These are phyloP conservation scores for Nemotelus pantherinus DNA, from an alignment of 2,888 invertebrate species.

Conservation along the genomic window DNA sequence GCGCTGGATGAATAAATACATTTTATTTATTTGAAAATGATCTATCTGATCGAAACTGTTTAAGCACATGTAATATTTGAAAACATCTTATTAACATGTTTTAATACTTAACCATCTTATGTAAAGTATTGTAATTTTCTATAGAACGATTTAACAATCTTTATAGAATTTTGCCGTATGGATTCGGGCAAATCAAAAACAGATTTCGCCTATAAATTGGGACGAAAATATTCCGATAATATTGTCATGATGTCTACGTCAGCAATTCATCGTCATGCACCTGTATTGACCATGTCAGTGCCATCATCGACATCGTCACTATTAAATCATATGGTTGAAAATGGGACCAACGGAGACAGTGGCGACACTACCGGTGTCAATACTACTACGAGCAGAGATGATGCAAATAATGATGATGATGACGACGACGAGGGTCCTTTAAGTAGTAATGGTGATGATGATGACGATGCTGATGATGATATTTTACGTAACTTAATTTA, in stretches of 20 bases:
- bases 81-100: too few species aligned
- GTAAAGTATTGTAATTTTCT: too few species aligned
- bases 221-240: slow-evolving; percentile 40
- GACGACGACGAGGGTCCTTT: not conserved
- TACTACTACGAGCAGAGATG: not conserved
- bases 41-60: too few species aligned
- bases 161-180: slow-evolving; percentile 39
- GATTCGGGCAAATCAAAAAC: slow-evolving; percentile 5
- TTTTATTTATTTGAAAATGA: too few species aligned
- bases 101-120: too few species aligned
- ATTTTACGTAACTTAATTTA: slow-evolving; percentile 16
- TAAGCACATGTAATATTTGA: too few species aligned
- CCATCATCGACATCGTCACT: slow-evolving; percentile 36
- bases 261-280: not conserved
- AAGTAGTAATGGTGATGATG: slow-evolving; percentile 10
- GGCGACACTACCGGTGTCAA: not conserved
- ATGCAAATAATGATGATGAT: slow-evolving; percentile 21
- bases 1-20: too few species aligned
- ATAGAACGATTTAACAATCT: slow-evolving; percentile 24
- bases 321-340: slow-evolving; percentile 30
- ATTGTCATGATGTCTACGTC: slow-evolving; percentile 37
- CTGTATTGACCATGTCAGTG: slow-evolving; percentile 25
- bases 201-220: slow-evolving; percentile 15
- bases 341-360: not conserved
- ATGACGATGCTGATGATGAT: slow-evolving; percentile 29